phyloP scores from a whole-genome alignment of 1,140 invertebrate species.

The Onthophagus taurus region DNA sequence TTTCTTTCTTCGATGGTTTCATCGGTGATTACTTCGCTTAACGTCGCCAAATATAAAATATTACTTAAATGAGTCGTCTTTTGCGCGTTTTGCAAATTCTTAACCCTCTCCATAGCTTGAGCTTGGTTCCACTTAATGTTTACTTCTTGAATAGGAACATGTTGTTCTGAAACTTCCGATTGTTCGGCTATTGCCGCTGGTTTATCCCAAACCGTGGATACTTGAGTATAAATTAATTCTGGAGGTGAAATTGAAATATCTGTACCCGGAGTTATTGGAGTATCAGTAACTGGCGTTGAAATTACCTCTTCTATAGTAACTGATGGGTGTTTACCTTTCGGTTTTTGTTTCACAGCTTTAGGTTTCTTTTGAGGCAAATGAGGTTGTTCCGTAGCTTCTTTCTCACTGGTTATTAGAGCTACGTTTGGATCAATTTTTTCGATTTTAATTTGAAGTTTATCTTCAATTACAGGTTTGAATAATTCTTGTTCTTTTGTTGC shows the following conservation, averaged over 20 bases:
- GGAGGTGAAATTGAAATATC: conserved; percentile 37
- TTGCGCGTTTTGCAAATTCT: conserved; percentile 42
- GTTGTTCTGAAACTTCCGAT: conserved; percentile 20
- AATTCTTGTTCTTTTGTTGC: too few species aligned
- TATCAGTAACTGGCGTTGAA: conserved; percentile 34
- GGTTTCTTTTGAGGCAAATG: conserved; percentile 5
- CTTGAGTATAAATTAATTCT: conserved; percentile 9
- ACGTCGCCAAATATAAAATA: conserved; percentile 49
- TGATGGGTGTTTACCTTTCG: conserved; percentile 27
- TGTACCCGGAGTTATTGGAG: conserved; percentile 35
- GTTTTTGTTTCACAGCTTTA: conserved; percentile 21
- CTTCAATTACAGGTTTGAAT: too few species aligned
- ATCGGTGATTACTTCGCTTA: conserved; percentile 46
- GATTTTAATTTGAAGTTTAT: too few species aligned
- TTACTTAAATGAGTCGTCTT: conserved; percentile 44
- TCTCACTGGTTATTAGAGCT: conserved; percentile 11
- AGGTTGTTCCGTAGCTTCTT: neutral
- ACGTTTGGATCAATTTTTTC: conserved; percentile 6
- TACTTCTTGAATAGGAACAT: conserved; percentile 22
- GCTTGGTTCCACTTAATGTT: conserved; percentile 33
- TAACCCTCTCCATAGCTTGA: conserved; percentile 42
- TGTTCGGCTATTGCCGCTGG: conserved; percentile 10
- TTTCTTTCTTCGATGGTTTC: conserved; percentile 44
- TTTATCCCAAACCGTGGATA: conserved; percentile 9
- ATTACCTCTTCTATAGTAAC: conserved; percentile 43